Conservation (phyloP, 2,888 invertebrate species). For the Coenonympha glycerion region DNA sequence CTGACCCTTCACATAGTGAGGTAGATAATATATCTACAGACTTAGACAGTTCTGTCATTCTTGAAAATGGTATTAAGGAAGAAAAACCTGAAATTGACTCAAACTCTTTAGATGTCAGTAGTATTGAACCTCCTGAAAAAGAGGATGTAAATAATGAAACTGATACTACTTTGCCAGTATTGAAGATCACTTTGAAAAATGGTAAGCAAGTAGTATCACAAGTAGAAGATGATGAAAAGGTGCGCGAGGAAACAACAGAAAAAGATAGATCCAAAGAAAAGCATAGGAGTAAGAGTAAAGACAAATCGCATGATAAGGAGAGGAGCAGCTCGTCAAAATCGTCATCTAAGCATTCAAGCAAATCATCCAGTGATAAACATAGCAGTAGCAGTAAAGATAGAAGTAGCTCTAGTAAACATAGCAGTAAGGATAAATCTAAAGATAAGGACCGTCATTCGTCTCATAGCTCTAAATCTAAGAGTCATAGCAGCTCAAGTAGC, state of each 20-base stretch:
- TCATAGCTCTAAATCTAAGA: constrained; percentile 59
- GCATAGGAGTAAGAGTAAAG: constrained; percentile 70
- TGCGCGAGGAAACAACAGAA: constrained; percentile 48
- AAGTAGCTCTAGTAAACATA: constrained; percentile 34
- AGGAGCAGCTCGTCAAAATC: constrained; percentile 42
- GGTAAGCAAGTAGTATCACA: constrained; percentile 82
- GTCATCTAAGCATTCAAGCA: constrained; percentile 60
- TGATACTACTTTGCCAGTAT: constrained; percentile 54
- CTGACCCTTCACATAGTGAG: constrained; percentile 30
- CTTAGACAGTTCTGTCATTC: constrained; percentile 26
- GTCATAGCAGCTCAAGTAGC: constrained; percentile 38
- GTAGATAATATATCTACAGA: constrained; percentile 25
- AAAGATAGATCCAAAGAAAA: constrained; percentile 54
- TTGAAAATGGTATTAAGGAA: constrained; percentile 30
- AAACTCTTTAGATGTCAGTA: constrained; percentile 18
- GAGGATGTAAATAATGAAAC: constrained; percentile 45
- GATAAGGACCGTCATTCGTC: constrained; percentile 50
- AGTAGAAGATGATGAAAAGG: constrained; percentile 57
- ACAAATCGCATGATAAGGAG: constrained; percentile 26
- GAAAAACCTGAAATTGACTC: constrained; percentile 27
- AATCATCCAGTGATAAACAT: constrained; percentile 59
- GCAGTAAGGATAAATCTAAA: constrained; percentile 54
- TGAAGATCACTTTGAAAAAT: constrained; percentile 82
- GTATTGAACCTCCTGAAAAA: constrained; percentile 27
- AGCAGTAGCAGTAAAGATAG: constrained; percentile 48